Conservation (phyloP, 2,888 invertebrate genomes). For the Acronicta psi region DNA sequence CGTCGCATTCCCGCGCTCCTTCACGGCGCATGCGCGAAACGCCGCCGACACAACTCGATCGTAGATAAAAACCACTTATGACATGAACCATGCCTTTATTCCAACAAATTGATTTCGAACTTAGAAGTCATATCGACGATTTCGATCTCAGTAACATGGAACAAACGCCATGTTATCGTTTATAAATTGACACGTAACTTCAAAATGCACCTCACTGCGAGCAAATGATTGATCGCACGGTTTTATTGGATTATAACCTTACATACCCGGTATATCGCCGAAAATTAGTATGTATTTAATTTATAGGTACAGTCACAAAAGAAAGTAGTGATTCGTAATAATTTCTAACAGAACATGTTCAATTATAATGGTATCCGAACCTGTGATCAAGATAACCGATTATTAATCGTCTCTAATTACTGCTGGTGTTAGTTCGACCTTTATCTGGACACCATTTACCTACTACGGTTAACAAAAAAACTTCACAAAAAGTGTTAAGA, state of each 20-base stretch:
- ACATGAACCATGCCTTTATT: conserved; percentile 84
- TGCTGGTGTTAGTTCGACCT: conserved; percentile 88
- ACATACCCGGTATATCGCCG: conserved; percentile 32
- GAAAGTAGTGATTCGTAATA: conserved; percentile 60
- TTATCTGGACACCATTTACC: conserved; percentile 87
- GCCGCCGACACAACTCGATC: conserved; percentile 80
- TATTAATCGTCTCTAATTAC: conserved; percentile 89
- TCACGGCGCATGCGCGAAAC: conserved; percentile 80
- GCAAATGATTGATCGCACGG: conserved; percentile 70
- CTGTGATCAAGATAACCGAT: conserved; percentile 87
- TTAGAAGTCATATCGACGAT: conserved; percentile 65
- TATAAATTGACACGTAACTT: conserved; percentile 75
- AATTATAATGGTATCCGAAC: conserved; percentile 80
- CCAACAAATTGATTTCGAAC: conserved; percentile 86
- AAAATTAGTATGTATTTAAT: conserved; percentile 48
- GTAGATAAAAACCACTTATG: conserved; percentile 84
- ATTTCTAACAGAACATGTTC: conserved; percentile 64
- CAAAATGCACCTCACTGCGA: conserved; percentile 65
- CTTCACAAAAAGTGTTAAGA: conserved; percentile 84
- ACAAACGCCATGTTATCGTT: conserved; percentile 70
- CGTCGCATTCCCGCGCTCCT: conserved; percentile 71
- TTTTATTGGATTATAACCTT: conserved; percentile 54
- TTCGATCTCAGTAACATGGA: conserved; percentile 67
- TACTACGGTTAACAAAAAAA: conserved; percentile 78
- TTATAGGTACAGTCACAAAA: conserved; percentile 54